These are phyloP conservation scores for Mythimna loreyi DNA, from an alignment of 2,888 invertebrate species.

Conservation along the genomic window DNA sequence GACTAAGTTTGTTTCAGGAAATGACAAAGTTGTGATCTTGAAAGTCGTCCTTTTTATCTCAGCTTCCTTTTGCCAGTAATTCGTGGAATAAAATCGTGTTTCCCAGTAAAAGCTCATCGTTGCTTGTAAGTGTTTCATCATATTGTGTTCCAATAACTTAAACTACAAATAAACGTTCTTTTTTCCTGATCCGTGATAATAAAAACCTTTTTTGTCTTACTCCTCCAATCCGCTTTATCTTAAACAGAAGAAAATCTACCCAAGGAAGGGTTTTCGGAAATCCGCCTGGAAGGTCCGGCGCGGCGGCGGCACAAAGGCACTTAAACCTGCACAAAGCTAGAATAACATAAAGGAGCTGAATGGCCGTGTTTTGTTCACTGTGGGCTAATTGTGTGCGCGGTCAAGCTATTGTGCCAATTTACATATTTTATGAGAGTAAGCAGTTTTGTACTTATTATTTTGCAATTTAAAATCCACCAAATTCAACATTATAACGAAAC, in stretches of 20 bases:
- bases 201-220: background rate
- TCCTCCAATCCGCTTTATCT: conserved; percentile 11
- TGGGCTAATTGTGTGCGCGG: conserved; percentile 21
- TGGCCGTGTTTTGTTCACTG: conserved; percentile 38
- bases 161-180: background rate
- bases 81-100: background rate
- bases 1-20: conserved; percentile 9
- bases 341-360: conserved; percentile 32
- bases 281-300: conserved; percentile 26
- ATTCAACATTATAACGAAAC: no score
- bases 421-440: conserved; percentile 7
- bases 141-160: background rate
- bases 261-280: conserved; percentile 48
- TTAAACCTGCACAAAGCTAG: conserved; percentile 27
- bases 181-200: background rate
- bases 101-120: background rate
- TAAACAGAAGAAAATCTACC: conserved; percentile 16
- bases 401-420: conserved; percentile 30
- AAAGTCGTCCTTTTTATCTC: background rate
- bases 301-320: conserved; percentile 34
- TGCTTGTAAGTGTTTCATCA: background rate
- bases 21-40: background rate
- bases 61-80: background rate
- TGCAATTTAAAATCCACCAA: background rate
- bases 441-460: background rate